Evolutionary conservation across 2,113 vertebrate genomes (phyloP).

Genomic region (Halichoerus grypus): DNA sequence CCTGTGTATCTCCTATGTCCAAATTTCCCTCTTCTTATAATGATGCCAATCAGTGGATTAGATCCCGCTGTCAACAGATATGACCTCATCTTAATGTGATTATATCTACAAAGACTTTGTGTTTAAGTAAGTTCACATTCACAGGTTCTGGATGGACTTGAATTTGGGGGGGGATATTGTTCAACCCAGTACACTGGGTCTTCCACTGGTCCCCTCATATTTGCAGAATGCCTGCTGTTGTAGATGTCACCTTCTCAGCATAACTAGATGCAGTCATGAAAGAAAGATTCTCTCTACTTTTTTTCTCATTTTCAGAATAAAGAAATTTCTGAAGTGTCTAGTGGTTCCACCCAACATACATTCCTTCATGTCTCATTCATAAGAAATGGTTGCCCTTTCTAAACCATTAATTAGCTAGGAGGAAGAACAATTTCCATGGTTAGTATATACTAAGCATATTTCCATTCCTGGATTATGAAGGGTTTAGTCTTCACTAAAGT

Average conservation of each 20-base stretch:
- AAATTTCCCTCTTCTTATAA: background rate
- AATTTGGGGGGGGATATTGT: background rate
- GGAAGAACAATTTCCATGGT: background rate
- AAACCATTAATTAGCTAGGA: background rate
- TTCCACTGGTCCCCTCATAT: background rate
- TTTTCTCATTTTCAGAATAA: background rate
- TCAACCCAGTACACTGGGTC: background rate
- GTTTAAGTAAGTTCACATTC: background rate
- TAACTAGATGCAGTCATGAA: background rate
- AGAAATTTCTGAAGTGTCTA: background rate
- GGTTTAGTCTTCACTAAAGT: background rate
- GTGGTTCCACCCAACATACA: background rate
- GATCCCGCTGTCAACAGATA: background rate
- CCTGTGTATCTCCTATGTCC: background rate
- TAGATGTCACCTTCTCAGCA: background rate
- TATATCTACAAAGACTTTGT: background rate
- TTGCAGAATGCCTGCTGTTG: background rate
- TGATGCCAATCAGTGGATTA: background rate
- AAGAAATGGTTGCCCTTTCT: background rate
- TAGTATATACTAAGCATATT: background rate
- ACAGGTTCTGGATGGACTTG: background rate
- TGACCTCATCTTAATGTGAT: background rate
- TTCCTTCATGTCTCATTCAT: background rate
- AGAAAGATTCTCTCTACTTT: background rate
- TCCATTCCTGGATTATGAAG: background rate